phyloP scores from a whole-genome alignment of 2,888 invertebrate genomes.

The Tipula unca region DNA sequence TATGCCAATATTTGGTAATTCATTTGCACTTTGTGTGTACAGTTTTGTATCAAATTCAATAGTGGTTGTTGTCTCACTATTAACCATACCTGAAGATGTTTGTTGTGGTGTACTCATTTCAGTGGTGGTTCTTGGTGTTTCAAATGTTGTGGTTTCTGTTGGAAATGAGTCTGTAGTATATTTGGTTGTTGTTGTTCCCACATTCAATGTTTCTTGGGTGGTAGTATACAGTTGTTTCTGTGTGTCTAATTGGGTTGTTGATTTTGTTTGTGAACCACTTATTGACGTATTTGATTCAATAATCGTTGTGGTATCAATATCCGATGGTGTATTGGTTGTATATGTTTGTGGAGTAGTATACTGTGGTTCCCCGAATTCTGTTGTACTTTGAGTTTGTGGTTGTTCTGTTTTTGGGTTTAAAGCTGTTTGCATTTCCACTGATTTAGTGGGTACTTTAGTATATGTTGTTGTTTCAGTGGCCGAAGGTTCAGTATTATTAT shows the following conservation, averaged over 20 bases:
- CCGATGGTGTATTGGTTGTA: not conserved
- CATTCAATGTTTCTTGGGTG: not conserved
- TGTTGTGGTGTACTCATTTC: not conserved
- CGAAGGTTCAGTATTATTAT: not conserved
- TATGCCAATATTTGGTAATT: not conserved
- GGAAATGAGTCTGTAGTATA: not conserved
- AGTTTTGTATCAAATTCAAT: not conserved
- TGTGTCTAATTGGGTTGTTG: no score
- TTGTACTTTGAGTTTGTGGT: not conserved
- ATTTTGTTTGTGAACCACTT: no score
- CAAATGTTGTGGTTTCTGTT: not conserved
- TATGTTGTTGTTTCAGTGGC: no score
- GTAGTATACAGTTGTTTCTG: no score
- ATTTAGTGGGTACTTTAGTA: no score
- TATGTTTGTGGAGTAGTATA: not conserved
- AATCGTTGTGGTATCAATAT: not conserved
- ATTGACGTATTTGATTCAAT: not conserved
- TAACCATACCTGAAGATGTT: no score
- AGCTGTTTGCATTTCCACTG: no score
- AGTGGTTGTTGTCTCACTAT: not conserved
- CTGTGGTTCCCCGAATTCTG: not conserved
- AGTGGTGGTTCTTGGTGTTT: not conserved
- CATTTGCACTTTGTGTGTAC: not conserved
- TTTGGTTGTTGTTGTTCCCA: not conserved
- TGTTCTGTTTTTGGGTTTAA: not conserved